phyloP scores from a whole-genome alignment of 2,888 invertebrate species.

The Brachycybe producta region DNA sequence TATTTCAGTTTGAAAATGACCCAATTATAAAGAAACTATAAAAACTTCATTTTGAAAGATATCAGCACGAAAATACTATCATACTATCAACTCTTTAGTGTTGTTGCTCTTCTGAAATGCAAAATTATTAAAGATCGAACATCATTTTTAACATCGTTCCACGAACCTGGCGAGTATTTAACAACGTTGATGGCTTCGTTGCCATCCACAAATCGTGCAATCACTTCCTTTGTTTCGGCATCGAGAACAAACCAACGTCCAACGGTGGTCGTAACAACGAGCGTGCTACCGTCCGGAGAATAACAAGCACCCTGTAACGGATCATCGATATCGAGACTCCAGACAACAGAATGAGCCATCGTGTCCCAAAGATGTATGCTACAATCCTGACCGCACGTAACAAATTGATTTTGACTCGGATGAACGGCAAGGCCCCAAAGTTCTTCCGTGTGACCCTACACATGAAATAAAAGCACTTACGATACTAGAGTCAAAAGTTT shows the following conservation, averaged over 20 bases:
- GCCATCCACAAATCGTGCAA: slow-evolving; percentile 37
- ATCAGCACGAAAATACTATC: neutral
- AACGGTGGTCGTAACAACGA: slow-evolving; percentile 61
- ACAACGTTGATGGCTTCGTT: slow-evolving; percentile 18
- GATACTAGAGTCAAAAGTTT: neutral
- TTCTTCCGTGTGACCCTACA: slow-evolving; percentile 75
- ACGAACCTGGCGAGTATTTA: slow-evolving; percentile 19
- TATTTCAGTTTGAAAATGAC: too few species aligned
- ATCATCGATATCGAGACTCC: slow-evolving; percentile 86
- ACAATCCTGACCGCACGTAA: slow-evolving; percentile 68
- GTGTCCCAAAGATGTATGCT: slow-evolving; percentile 79
- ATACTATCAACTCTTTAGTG: neutral
- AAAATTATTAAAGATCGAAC: neutral
- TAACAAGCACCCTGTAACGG: slow-evolving; percentile 69
- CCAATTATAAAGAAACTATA: too few species aligned
- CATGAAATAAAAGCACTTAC: slow-evolving; percentile 1
- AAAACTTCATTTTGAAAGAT: too few species aligned
- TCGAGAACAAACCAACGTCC: slow-evolving; percentile 77
- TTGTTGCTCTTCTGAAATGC: neutral
- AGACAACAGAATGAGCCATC: slow-evolving; percentile 69
- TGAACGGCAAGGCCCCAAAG: slow-evolving; percentile 75
- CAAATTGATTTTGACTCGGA: slow-evolving; percentile 69
- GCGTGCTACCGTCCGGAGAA: slow-evolving; percentile 57
- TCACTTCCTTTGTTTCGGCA: slow-evolving; percentile 57
- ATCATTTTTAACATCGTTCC: neutral